Evolutionary conservation across 2,888 invertebrate species (phyloP), one percentile per base, ranked within the genome.

Genomic region (Eupeodes luniger): DNA sequence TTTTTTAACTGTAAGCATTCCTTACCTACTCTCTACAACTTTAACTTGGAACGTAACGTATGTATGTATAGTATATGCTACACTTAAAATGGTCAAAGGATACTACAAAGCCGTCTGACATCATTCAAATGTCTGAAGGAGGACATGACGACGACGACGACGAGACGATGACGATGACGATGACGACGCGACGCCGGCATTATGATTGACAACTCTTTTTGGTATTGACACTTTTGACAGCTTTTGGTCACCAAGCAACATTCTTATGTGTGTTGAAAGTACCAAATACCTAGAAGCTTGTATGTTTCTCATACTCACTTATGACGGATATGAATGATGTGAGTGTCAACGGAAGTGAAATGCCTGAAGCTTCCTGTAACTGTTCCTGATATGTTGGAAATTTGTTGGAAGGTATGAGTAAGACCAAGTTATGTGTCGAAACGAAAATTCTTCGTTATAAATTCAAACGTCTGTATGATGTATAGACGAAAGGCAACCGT

Each of bases 211-310:
- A 49, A 47, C 49, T 55, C 61, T 61, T 12, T 87, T 83, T 80
- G 86, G 64, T 76, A 76, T 87, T 80, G 83, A 86, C 79, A 83
- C 70, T 83, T 79, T 83, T 79, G 86, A 83, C 86, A 87, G 79
- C 70, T 87, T 62, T 67, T 61, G 64, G 81, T 70, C 85, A 66
- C 70, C 66, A 75, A 70, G 70, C 47, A 69, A 80, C 69, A 67
- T 53, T 62, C 74, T 27, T 51, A 14, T 3, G 16, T n/a, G 2
- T 16, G 40, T 5, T 40, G 40, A 5, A 40, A 1, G 36, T 11
- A 1, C 5, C 4, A 36, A 1, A 12, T 4, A 27, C 27, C 27
- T 34, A 51, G 64, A n/a, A 27, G n/a, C 4, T 34, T 10, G 14
- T 69, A 14, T 7, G 5, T 5, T 40, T 9, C 40, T 40, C 40